Evolutionary conservation across 2,113 vertebrate genomes (phyloP).

Genomic region (Chionodraco myersi): DNA sequence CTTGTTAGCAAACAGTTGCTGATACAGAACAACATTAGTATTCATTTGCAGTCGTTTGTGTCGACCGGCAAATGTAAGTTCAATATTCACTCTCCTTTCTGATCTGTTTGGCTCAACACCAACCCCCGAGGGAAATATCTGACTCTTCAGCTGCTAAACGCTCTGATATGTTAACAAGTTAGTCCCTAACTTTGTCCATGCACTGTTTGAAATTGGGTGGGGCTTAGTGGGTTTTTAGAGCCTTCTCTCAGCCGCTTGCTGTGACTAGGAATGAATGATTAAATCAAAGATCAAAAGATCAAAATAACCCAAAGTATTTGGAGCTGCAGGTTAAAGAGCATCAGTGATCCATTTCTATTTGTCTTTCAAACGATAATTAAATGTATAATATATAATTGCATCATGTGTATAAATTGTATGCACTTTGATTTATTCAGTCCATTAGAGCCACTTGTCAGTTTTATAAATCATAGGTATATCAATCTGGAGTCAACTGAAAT

Average conservation of each 20-base stretch:
- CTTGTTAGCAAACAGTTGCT: background rate
- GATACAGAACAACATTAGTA: background rate
- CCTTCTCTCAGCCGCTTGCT: background rate
- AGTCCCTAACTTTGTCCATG: background rate
- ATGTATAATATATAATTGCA: slow-evolving; percentile 3
- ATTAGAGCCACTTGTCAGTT: slow-evolving; percentile 39
- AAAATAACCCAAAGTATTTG: background rate
- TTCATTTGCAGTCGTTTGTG: slow-evolving; percentile 14
- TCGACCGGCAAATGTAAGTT: slow-evolving; percentile 8
- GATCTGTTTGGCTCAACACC: slow-evolving; percentile 6
- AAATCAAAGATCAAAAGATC: background rate
- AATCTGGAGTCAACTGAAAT: slow-evolving; percentile 1
- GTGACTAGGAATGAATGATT: background rate
- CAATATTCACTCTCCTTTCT: slow-evolving; percentile 15
- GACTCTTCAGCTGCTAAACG: background rate
- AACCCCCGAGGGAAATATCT: slow-evolving; percentile 10
- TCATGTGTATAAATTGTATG: slow-evolving; percentile 13
- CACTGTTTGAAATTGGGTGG: no score
- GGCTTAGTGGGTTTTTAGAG: background rate
- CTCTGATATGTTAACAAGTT: slow-evolving; percentile 5
- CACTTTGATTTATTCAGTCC: slow-evolving; percentile 34
- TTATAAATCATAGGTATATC: slow-evolving; percentile 38
- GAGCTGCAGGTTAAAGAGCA: background rate
- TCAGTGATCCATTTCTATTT: background rate
- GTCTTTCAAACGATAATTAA: slow-evolving; percentile 24